These are phyloP conservation scores for Notolabrus celidotus DNA, from an alignment of 2,797 vertebrate genomes.

Conservation along the genomic window DNA sequence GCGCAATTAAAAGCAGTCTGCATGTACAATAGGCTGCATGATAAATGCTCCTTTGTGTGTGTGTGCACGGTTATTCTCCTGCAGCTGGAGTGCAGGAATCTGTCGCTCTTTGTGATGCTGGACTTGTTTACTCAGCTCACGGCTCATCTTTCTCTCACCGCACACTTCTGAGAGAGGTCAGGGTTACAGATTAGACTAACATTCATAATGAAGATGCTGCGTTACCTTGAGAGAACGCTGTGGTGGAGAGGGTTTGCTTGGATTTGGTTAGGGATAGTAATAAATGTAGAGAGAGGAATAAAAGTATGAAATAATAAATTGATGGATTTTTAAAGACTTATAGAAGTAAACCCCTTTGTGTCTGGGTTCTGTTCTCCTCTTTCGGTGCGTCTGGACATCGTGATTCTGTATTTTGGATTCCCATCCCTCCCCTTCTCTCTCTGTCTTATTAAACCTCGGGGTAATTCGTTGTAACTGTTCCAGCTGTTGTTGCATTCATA, in stretches of 20 bases:
- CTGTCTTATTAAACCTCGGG: slow-evolving; percentile 39
- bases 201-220: slow-evolving; percentile 6
- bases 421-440: background rate
- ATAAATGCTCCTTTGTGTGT: slow-evolving; percentile 15
- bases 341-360: too few relatives aligned
- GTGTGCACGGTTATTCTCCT: slow-evolving; percentile 26
- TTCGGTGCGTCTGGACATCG: too few relatives aligned
- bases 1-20: slow-evolving; percentile 51
- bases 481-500: slow-evolving; percentile 54
- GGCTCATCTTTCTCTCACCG: slow-evolving; percentile 21
- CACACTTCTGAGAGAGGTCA: slow-evolving; percentile 32
- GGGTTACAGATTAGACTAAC: slow-evolving; percentile 20
- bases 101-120: slow-evolving; percentile 21
- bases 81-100: slow-evolving; percentile 26
- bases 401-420: too few relatives aligned
- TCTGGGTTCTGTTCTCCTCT: too few relatives aligned
- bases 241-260: background rate
- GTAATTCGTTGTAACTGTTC: slow-evolving; percentile 58
- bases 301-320: too few relatives aligned
- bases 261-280: slow-evolving; percentile 2
- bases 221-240: slow-evolving; percentile 24
- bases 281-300: background rate
- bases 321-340: too few relatives aligned
- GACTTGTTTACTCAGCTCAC: slow-evolving; percentile 47
- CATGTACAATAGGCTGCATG: slow-evolving; percentile 43